Percentiles rank a stretch among this genome's conserved stretches.
Evolutionary conservation across 92 coral and sea anemone species (phyloP).

Genomic region (Porites cylindrica): DNA sequence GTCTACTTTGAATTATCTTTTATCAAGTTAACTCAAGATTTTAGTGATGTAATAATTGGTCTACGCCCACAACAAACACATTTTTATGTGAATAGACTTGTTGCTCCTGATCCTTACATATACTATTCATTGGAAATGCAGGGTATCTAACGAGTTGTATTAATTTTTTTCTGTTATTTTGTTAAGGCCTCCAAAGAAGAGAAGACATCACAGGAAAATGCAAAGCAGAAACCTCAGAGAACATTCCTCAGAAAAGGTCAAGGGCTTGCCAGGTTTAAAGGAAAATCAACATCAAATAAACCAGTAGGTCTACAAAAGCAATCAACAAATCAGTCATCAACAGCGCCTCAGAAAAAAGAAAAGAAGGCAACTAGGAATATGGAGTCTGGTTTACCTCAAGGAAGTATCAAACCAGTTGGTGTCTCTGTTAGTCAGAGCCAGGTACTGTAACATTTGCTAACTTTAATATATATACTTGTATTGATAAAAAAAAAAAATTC

Average conservation of each 20-base stretch:
- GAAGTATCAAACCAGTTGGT: constrained; percentile 1
- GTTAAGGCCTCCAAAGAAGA: constrained; percentile 39
- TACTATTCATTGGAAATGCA: neutral
- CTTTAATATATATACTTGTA: too few species aligned
- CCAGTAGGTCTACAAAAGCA: neutral
- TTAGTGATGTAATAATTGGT: too few species aligned
- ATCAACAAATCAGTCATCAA: neutral
- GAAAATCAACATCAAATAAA: constrained; percentile 57
- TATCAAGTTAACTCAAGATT: too few species aligned
- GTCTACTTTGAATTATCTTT: too few species aligned
- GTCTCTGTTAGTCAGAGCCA: constrained; percentile 33
- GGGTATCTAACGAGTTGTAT: neutral
- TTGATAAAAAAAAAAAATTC: too few species aligned
- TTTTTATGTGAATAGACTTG: too few species aligned
- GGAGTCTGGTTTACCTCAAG: neutral
- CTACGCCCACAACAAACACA: too few species aligned
- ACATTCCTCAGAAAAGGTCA: constrained; percentile 95
- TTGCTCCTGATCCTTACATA: too few species aligned
- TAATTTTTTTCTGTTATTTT: neutral
- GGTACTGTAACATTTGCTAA: neutral
- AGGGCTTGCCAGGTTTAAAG: constrained; percentile 90
- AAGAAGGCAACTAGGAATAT: constrained; percentile 28
- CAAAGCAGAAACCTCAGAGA: constrained; percentile 67
- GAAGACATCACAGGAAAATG: neutral
- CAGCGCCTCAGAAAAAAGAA: neutral